phyloP scores from a whole-genome alignment of 2,113 vertebrate species.

The Empidonax alnorum region DNA sequence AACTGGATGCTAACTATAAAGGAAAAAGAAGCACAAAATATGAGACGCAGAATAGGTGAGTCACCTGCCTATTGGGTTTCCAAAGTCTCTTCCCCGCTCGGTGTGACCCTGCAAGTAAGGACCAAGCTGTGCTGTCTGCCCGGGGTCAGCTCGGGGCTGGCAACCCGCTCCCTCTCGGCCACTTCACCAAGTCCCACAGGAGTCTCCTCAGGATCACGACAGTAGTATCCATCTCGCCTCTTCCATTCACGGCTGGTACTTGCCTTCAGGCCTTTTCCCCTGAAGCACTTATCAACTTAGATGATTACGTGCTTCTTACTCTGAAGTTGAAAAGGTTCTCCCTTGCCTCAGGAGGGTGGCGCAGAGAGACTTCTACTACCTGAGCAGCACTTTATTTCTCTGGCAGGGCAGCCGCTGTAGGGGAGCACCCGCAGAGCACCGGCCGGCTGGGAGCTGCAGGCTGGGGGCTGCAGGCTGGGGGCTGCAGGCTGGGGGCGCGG shows the following conservation, averaged over 20 bases:
- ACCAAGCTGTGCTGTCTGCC: not conserved
- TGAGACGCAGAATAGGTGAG: not conserved
- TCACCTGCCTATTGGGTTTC: not conserved
- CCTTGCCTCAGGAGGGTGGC: not conserved
- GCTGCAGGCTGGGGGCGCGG: too few relatives aligned
- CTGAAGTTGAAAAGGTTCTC: not conserved
- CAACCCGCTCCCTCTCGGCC: accelerated
- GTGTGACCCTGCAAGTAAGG: accelerated
- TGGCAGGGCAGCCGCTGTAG: not conserved
- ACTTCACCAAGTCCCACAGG: accelerated
- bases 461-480: too few relatives aligned
- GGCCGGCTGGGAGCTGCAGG: accelerated
- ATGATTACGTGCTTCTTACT: not conserved
- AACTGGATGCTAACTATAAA: not conserved
- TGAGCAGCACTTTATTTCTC: not conserved
- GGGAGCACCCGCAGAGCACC: accelerated
- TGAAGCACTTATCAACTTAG: not conserved
- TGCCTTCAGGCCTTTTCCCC: not conserved
- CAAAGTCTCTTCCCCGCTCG: not conserved
- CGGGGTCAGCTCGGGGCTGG: accelerated
- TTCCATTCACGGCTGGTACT: not conserved
- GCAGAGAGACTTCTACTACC: not conserved
- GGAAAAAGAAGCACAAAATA: not conserved
- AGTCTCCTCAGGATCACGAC: accelerated
- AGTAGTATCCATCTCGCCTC: accelerated